Evolutionary conservation across 2,113 vertebrate species (phyloP), one percentile per base, ranked within the genome.

Genomic region (Mungos mungo): DNA sequence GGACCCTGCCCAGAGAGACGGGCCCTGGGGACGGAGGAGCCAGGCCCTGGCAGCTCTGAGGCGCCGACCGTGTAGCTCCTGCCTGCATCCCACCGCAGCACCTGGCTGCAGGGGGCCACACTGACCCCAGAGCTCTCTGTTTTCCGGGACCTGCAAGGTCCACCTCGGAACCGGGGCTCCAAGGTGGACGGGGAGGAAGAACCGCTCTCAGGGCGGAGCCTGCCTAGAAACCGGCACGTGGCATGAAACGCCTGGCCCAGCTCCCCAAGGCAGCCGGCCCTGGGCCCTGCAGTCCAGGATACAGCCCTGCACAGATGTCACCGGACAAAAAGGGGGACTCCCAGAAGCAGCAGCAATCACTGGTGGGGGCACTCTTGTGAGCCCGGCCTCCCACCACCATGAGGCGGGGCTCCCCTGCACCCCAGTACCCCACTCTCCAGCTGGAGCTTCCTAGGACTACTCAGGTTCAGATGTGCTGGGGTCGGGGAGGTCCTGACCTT

Each of bases 371-470:
- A 3, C 15, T 27, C 69, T 54, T 84, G 60, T 12, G n/a, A 88
- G 81, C 23, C 41, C 27, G 47, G 18, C n/a, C 25, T 57, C n/a
- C 33, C 29, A 6, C 9, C 1, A n/a, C 2, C 47, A 8, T 1
- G 7, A 27, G 41, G 74, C 1, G 3, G 5, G 1, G 2, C 71
- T 81, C 9, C 54, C 4, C 2, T 0, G 3, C 19, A 6, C 29
- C 50, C 6, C 2, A 0, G 3, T 15, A 9, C 23, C 50, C 19
- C 74, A 33, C 25, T 0, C 29, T 0, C 33, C 23, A 13, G 33
- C 74, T 0, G 0, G 45, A 21, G 60, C 31, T 23, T 52, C 31
- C 31, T 74, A 65, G 72, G 47, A 71, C 38, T 25, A n/a, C 16
- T 71, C 52, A 23, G n/a, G 8, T 27, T 18, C 19, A n/a, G 38